phyloP scores from a whole-genome alignment of 2,888 invertebrate species.

The Tetanocera ferruginea region DNA sequence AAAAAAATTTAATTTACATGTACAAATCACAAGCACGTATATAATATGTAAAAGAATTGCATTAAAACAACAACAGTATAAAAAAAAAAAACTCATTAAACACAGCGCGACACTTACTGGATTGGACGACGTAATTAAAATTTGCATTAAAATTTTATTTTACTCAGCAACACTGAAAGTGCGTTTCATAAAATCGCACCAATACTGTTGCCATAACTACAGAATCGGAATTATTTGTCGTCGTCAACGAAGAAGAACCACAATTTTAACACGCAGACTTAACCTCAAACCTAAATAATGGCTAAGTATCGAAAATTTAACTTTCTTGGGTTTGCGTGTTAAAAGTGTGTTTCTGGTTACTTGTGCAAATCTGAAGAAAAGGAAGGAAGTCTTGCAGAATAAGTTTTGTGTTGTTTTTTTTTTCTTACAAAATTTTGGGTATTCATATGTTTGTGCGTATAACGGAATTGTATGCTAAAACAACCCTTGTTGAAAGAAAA shows the following conservation, averaged over 20 bases:
- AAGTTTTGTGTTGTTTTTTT: background rate
- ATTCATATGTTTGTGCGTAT: background rate
- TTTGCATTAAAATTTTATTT: background rate
- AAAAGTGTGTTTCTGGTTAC: slow-evolving; percentile 10
- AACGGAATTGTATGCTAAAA: too few relatives aligned
- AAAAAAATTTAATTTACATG: slow-evolving; percentile 24
- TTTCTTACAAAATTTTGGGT: background rate
- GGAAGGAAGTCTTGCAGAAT: too few relatives aligned
- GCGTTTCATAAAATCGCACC: background rate
- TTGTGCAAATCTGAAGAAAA: background rate
- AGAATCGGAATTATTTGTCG: background rate
- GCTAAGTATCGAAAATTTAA: slow-evolving; percentile 2
- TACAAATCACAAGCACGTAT: slow-evolving; percentile 40
- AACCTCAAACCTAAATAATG: slow-evolving; percentile 17
- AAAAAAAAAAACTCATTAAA: too few relatives aligned
- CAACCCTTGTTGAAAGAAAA: background rate
- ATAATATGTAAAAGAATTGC: slow-evolving; percentile 13
- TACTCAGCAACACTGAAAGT: background rate
- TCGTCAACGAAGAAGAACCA: slow-evolving; percentile 3
- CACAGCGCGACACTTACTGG: too few relatives aligned
- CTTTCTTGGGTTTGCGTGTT: slow-evolving; percentile 19
- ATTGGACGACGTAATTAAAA: background rate
- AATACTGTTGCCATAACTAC: background rate
- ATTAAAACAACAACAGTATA: too few relatives aligned
- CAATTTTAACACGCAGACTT: slow-evolving; percentile 32